Evolutionary conservation across 2,113 vertebrate genomes (phyloP).

Genomic region (Bubo blakistoni): DNA sequence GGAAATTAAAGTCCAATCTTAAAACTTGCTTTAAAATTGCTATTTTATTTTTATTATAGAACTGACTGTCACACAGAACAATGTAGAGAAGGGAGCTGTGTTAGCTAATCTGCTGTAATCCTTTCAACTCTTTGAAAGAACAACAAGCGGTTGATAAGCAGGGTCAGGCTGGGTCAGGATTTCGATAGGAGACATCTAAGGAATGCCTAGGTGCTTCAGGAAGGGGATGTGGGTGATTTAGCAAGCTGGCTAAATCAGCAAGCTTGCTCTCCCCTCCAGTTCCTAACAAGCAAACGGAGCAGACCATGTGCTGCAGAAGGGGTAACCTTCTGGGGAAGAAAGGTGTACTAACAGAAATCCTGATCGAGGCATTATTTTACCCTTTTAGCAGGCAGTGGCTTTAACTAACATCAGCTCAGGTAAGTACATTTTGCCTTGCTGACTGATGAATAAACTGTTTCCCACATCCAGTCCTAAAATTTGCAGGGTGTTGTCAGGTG

Average conservation of each 20-base stretch:
- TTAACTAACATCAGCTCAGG: neutral
- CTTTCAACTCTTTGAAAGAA: slow-evolving; percentile 48
- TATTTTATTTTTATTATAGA: slow-evolving; percentile 9
- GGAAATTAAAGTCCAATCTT: neutral
- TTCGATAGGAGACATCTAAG: slow-evolving; percentile 50
- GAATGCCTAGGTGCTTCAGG: slow-evolving; percentile 61
- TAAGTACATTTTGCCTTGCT: neutral
- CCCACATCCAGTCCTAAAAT: neutral
- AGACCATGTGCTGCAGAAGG: neutral
- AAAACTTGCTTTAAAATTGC: neutral
- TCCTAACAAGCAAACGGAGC: neutral
- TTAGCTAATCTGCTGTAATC: slow-evolving; percentile 59
- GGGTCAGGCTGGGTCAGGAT: slow-evolving; percentile 56
- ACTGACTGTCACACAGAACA: neutral
- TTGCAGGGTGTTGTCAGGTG: neutral
- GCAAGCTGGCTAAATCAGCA: neutral
- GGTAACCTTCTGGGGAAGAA: neutral
- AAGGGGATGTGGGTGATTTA: slow-evolving; percentile 37
- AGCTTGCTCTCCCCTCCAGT: neutral
- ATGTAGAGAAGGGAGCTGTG: neutral
- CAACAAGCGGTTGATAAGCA: slow-evolving; percentile 48
- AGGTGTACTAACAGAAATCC: neutral
- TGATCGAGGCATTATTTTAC: accelerated
- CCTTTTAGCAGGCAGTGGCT: neutral
- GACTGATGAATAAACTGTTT: neutral